phyloP scores from a whole-genome alignment of 53 echinoderm and acorn worm species.

The Paelopatides confundens region DNA sequence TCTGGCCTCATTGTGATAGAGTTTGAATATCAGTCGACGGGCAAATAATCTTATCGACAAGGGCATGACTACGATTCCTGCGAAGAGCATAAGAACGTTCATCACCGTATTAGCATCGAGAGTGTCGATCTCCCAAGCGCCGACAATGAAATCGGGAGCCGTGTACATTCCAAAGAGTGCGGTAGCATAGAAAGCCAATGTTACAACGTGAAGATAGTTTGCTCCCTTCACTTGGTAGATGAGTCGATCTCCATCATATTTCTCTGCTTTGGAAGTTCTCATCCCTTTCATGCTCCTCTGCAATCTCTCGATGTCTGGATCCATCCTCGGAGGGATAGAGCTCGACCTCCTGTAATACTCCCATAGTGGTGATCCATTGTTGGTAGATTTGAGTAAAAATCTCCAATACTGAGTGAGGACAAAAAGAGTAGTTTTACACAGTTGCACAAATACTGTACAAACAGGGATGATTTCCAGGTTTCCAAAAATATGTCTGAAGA shows the following conservation, averaged over 20 bases:
- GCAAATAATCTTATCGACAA: slow-evolving; percentile 55
- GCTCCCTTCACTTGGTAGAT: slow-evolving; percentile 68
- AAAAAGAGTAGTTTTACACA: too few relatives aligned
- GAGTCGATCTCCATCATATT: slow-evolving; percentile 59
- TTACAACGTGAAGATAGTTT: slow-evolving; percentile 64
- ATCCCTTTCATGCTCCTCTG: slow-evolving; percentile 20
- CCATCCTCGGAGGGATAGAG: not conserved
- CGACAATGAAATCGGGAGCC: slow-evolving; percentile 79
- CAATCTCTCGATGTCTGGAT: slow-evolving; percentile 30
- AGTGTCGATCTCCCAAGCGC: slow-evolving; percentile 68
- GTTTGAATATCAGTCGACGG: slow-evolving; percentile 72
- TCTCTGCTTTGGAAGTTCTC: not conserved
- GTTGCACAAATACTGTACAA: too few relatives aligned
- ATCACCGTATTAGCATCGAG: slow-evolving; percentile 58
- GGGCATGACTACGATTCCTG: slow-evolving; percentile 69
- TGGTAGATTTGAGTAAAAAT: not conserved
- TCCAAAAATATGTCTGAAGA: not conserved
- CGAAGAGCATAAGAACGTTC: slow-evolving; percentile 37
- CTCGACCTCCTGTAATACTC: not conserved
- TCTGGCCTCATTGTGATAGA: slow-evolving; percentile 72
- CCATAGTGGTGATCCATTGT: not conserved
- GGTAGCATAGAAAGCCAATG: slow-evolving; percentile 69
- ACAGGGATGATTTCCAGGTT: too few relatives aligned
- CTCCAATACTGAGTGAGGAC: too few relatives aligned
- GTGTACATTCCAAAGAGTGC: slow-evolving; percentile 71